Conservation (phyloP, 2,113 vertebrate genomes). For the Notarius lentiginosus region DNA sequence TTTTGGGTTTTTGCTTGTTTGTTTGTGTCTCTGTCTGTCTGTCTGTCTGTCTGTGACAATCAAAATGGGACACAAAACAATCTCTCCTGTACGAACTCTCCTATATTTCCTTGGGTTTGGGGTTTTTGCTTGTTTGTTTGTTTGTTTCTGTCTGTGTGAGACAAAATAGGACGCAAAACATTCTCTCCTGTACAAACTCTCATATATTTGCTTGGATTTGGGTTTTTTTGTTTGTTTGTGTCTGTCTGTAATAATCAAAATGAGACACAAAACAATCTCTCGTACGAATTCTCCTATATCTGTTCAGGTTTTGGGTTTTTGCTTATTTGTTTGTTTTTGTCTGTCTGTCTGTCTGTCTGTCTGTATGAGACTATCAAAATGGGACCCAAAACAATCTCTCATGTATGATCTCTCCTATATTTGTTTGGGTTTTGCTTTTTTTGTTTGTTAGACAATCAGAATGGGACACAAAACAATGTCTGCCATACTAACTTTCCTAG, state of each 20-base stretch:
- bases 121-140: background rate
- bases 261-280: background rate
- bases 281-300: background rate
- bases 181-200: background rate
- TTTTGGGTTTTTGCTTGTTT: no score
- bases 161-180: background rate
- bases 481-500: background rate
- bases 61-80: background rate
- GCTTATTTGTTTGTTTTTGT: no score
- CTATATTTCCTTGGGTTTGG: background rate
- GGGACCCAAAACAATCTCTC: background rate
- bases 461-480: background rate
- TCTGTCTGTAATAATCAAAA: background rate
- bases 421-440: background rate
- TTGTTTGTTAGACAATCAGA: background rate
- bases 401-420: background rate
- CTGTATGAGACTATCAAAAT: background rate
- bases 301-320: background rate
- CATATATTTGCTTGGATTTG: background rate
- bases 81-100: background rate
- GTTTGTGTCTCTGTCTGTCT: background rate
- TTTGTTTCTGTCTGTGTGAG: background rate
- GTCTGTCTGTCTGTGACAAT: no score
- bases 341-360: background rate
- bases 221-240: background rate